Evolutionary conservation across 2,113 vertebrate genomes (phyloP).

Genomic region (Xenopus tropicalis): UCB_Xtro_10.0 CM004449.2:100190501-100191000

Average conservation of each 20-base stretch:
- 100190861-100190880: not conserved
- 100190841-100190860: not conserved
- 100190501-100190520: too few relatives aligned
- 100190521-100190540: too few relatives aligned
- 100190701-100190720: not conserved
- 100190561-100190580: too few relatives aligned
- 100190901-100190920: too few relatives aligned
- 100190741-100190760: not conserved
- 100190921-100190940: too few relatives aligned
- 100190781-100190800: not conserved
- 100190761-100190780: not conserved
- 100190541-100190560: too few relatives aligned
- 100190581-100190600: too few relatives aligned
- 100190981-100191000: too few relatives aligned
- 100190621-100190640: not conserved
- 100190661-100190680: not conserved
- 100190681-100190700: not conserved
- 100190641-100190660: too few relatives aligned
- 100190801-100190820: not conserved
- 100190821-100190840: slow-evolving; percentile 3
- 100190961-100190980: too few relatives aligned
- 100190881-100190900: too few relatives aligned
- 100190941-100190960: too few relatives aligned
- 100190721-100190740: not conserved
- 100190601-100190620: not conserved